Evolutionary conservation across 35 echinoderm and acorn worm genomes (phyloP), one percentile per base, ranked within the genome.

Genomic region (Ptychodera flava): DNA sequence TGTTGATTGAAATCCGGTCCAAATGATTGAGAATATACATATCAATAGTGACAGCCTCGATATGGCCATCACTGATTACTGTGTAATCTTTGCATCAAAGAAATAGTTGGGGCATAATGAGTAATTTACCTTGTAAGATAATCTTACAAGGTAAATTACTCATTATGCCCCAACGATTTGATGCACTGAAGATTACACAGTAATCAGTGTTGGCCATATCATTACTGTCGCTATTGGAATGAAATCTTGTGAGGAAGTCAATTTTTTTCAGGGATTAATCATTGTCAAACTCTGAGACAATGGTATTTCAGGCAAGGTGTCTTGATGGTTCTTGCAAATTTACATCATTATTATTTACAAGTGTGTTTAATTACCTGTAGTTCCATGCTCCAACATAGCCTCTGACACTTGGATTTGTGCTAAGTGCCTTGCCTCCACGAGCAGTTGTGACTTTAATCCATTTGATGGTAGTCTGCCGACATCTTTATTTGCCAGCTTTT

Each of bases 31-130:
- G 78, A 27, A 86, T 76, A 32, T 29, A 37, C 0, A 89, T 35
- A 1, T 89, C 87, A 35, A 29, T 80, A 6, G 28, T 77, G 28
- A 78, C 79, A 0, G 89, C 1, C 16, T 93, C 89, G 34, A 31
- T 85, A 15, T 89, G 32, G 0, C 45, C 78, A 33, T 75, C 45
- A 29, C 37, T 16, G 12, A 88, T 92, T 0, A 92, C 86, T 35
- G 83, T 36, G 14, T 79, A 32, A 0, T 85, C 82, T 33, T 88
- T 88, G 35, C n/a, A 35, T 45, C 75, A 92, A 37, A 0, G 82
- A 84, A 27, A 88, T 83, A 77, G 85, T 92, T 16, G 79, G 32
- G 0, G 86, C 12, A 16, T 88, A 78, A 1, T 88, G 78, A 0
- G 75, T 76, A 80, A 90, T 90, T n/a, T n/a, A n/a, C n/a, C n/a